A percentile compares a stretch with the other conserved stretches of the same genome.
Evolutionary conservation across 2,113 vertebrate species (phyloP).

Genomic region (Thamnaconus septentrionalis): DNA sequence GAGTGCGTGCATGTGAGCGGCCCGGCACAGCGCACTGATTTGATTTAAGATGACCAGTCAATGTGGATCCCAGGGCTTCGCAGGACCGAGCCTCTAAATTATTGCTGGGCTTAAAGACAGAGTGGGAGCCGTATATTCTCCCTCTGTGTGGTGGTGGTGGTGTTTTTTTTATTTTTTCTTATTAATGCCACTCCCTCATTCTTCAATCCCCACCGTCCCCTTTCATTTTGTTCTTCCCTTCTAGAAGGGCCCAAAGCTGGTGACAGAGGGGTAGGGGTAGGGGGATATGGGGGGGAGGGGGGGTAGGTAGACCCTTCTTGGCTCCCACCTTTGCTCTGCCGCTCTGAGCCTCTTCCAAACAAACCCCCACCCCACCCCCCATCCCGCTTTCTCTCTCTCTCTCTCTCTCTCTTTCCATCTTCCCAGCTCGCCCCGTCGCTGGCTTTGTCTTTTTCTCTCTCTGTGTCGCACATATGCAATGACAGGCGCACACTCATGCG

Average conservation of each 20-base stretch:
- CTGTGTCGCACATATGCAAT: slow-evolving; percentile 1
- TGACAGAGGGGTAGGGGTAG: slow-evolving; percentile 18
- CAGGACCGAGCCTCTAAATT: slow-evolving; percentile 68
- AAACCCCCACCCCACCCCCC: too few species aligned
- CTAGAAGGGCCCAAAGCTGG: slow-evolving; percentile 19
- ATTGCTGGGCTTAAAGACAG: slow-evolving; percentile 69
- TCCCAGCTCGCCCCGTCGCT: slow-evolving; percentile 8
- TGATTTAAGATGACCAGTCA: slow-evolving; percentile 78
- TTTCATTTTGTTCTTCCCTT: slow-evolving; percentile 25
- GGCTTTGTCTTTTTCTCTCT: slow-evolving; percentile 37
- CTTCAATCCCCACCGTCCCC: slow-evolving; percentile 7
- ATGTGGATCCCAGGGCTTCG: slow-evolving; percentile 71
- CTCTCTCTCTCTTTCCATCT: background rate
- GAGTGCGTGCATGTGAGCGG: too few species aligned
- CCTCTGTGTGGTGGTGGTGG: background rate
- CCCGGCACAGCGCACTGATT: slow-evolving; percentile 61
- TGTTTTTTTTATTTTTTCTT: slow-evolving; percentile 10
- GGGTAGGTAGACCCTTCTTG: background rate
- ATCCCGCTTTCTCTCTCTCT: background rate
- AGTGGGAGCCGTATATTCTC: slow-evolving; percentile 56
- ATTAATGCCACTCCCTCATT: slow-evolving; percentile 19
- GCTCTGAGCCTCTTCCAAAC: slow-evolving; percentile 5
- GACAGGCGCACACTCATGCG: slow-evolving; percentile 1
- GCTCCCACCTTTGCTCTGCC: slow-evolving; percentile 24
- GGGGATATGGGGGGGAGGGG: too few species aligned